Evolutionary conservation across 2,797 vertebrate species (phyloP).

Genomic region (Falco rusticolus): DNA sequence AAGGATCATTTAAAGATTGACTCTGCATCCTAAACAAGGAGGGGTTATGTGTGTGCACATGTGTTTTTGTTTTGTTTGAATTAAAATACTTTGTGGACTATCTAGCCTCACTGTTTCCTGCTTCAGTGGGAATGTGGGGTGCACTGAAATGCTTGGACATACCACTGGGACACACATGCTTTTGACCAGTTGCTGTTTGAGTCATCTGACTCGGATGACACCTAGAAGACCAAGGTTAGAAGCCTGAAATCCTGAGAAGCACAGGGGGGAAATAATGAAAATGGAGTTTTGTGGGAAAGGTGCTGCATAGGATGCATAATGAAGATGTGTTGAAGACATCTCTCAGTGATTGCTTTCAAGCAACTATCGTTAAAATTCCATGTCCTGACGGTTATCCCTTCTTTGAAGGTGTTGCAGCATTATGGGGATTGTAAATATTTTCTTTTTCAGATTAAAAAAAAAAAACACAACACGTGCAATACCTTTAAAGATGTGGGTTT

Average conservation of each 20-base stretch:
- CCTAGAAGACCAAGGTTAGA: not conserved
- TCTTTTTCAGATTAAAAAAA: not conserved
- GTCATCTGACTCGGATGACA: not conserved
- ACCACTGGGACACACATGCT: accelerated
- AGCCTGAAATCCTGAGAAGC: not conserved
- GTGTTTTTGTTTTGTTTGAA: not conserved
- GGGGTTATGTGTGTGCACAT: not conserved
- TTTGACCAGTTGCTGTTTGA: not conserved
- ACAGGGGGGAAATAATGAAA: not conserved
- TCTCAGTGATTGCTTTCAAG: not conserved
- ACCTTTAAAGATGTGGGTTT: not conserved
- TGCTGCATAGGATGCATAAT: not conserved
- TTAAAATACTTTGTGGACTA: not conserved
- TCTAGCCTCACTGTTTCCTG: not conserved
- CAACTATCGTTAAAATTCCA: not conserved
- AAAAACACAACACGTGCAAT: accelerated
- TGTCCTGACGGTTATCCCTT: not conserved
- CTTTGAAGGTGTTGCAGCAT: not conserved
- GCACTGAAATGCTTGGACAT: not conserved
- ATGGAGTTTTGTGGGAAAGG: not conserved
- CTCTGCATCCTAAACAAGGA: not conserved
- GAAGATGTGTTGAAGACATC: not conserved
- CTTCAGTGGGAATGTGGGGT: not conserved
- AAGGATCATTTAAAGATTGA: too few relatives aligned
- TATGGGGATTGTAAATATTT: not conserved